phyloP scores from a whole-genome alignment of 2,797 vertebrate genomes.

The Halcyon smyrnensis region DNA sequence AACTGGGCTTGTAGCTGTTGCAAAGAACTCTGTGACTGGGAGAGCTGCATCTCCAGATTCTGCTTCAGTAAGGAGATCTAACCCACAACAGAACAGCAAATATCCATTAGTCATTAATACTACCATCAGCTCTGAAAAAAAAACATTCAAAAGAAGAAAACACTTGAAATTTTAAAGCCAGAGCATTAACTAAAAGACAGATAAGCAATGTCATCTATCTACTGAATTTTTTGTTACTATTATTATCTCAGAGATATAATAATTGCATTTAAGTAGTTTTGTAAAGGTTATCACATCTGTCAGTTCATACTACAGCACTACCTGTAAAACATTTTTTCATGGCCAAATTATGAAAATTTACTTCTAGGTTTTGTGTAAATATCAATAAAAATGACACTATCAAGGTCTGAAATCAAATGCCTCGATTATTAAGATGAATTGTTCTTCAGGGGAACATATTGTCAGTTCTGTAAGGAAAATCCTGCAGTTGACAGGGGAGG shows the following conservation, averaged over 20 bases:
- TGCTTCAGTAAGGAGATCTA: constrained; percentile 97
- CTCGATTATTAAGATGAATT: background rate
- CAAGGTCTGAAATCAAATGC: background rate
- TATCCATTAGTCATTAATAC: constrained; percentile 4
- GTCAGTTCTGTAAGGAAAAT: background rate
- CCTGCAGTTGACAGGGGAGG: background rate
- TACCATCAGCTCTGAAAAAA: background rate
- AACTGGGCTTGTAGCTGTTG: constrained; percentile 97
- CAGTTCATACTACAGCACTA: background rate
- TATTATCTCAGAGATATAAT: background rate
- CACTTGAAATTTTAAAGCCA: background rate
- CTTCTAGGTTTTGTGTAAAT: background rate
- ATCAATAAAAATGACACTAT: constrained; percentile 51
- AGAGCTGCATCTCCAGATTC: constrained; percentile 97
- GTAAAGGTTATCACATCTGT: background rate
- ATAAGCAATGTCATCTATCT: constrained; percentile 41
- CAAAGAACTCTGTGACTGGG: constrained; percentile 95
- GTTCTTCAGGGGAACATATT: background rate
- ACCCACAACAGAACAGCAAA: constrained; percentile 67
- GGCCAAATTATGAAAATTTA: background rate
- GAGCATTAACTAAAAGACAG: background rate
- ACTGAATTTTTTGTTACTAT: background rate
- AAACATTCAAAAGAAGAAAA: background rate
- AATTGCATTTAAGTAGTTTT: background rate
- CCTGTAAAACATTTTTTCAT: background rate